Conservation (phyloP, 2,888 invertebrate species). For the Ferdinandea cuprea region DNA sequence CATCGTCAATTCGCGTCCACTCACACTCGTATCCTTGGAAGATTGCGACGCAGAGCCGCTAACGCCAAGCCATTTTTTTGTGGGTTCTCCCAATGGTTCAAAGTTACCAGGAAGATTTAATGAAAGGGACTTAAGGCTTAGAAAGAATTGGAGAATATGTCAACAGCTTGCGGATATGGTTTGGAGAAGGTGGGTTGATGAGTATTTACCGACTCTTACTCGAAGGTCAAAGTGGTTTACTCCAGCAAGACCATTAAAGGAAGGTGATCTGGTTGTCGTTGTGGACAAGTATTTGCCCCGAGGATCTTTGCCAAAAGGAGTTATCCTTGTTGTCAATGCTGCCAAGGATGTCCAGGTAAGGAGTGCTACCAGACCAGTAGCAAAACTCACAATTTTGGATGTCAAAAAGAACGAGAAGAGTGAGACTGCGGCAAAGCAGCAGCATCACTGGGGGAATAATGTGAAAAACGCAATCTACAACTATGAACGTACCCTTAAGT, state of each 20-base stretch:
- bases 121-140: constrained; percentile 33
- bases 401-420: too few relatives aligned
- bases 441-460: too few relatives aligned
- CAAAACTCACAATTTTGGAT: constrained; percentile 42
- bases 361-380: constrained; percentile 34
- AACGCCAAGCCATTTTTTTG: too few relatives aligned
- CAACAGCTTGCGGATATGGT: constrained; percentile 64
- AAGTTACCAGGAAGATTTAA: constrained; percentile 52
- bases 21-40: too few relatives aligned
- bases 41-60: too few relatives aligned
- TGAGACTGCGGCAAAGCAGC: too few relatives aligned
- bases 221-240: constrained; percentile 66
- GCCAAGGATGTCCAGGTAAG: too few relatives aligned
- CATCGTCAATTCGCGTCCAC: too few relatives aligned
- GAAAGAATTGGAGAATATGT: constrained; percentile 50
- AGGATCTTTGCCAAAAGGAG: neutral
- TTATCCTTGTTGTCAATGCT: too few relatives aligned
- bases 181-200: constrained; percentile 68
- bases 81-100: too few relatives aligned
- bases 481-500: too few relatives aligned
- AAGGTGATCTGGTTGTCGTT: constrained; percentile 69
- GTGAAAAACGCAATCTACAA: too few relatives aligned
- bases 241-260: constrained; percentile 33
- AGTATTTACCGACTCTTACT: constrained; percentile 72
- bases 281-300: neutral